These are phyloP conservation scores for Leistus spinibarbis DNA, from an alignment of 2,888 invertebrate genomes.

Conservation along the genomic window DNA sequence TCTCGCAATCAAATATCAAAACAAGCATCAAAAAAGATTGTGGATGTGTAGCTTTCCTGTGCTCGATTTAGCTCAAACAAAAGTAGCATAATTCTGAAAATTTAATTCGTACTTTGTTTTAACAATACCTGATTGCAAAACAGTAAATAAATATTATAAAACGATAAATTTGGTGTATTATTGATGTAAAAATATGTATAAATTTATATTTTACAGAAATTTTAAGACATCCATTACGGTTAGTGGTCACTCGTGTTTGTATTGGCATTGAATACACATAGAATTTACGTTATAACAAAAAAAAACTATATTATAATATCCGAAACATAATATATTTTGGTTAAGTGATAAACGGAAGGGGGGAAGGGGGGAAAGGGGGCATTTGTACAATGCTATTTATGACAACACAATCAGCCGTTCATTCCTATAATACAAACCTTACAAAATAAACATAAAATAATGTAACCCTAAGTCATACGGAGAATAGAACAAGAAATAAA, in stretches of 20 bases:
- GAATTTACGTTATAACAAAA: not conserved
- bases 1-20: too few species aligned
- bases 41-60: too few species aligned
- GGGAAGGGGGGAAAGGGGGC: too few species aligned
- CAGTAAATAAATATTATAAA: not conserved
- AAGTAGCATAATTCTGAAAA: not conserved
- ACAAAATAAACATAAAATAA: not conserved
- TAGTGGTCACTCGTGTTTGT: not conserved
- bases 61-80: not conserved
- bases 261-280: not conserved
- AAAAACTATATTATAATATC: not conserved
- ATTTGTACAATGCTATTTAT: not conserved
- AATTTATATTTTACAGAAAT: not conserved
- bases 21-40: too few species aligned
- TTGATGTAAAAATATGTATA: not conserved
- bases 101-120: not conserved
- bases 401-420: not conserved
- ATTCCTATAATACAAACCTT: not conserved
- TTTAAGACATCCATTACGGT: not conserved
- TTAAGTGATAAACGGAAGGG: not conserved
- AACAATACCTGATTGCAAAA: not conserved
- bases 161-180: not conserved
- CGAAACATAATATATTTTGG: constrained; percentile 12
- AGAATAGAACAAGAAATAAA: constrained; percentile 13
- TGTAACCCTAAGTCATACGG: not conserved